A percentile compares a stretch with the other conserved stretches of the same genome.
Evolutionary conservation across 2,888 invertebrate genomes (phyloP).

Genomic region (Clunio marinus): DNA sequence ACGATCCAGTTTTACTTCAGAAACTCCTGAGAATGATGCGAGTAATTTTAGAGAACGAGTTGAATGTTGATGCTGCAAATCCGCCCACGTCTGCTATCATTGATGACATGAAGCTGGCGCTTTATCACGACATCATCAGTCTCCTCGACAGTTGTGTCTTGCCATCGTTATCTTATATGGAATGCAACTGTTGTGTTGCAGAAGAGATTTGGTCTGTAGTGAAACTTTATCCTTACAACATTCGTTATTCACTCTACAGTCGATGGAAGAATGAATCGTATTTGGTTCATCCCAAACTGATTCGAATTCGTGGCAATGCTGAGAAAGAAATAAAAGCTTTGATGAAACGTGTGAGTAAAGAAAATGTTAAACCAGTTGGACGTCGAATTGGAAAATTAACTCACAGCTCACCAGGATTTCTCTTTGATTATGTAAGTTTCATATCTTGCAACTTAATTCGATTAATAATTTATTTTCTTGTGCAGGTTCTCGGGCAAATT

Average conservation of each 20-base stretch:
- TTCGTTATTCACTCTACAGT: conserved; percentile 79
- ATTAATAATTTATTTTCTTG: conserved; percentile 40
- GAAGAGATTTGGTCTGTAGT: conserved; percentile 93
- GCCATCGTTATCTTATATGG: conserved; percentile 85
- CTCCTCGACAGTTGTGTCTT: conserved; percentile 83
- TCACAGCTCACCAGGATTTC: conserved; percentile 89
- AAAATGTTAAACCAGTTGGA: conserved; percentile 96
- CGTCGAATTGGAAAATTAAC: conserved; percentile 94
- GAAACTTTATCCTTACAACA: conserved; percentile 80
- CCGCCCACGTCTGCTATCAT: conserved; percentile 46
- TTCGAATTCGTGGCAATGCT: conserved; percentile 79
- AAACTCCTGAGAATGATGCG: conserved; percentile 65
- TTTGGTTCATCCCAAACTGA: conserved; percentile 73
- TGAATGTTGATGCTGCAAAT: conserved; percentile 50
- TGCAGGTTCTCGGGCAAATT: conserved; percentile 68
- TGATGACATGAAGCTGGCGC: conserved; percentile 52
- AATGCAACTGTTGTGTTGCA: conserved; percentile 91
- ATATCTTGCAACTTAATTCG: not conserved
- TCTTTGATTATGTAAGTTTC: conserved; percentile 84
- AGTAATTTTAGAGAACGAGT: conserved; percentile 47
- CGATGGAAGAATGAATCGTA: conserved; percentile 94
- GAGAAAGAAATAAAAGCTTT: conserved; percentile 90
- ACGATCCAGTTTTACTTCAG: conserved; percentile 84
- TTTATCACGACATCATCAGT: conserved; percentile 80
- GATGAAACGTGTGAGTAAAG: conserved; percentile 96